Evolutionary conservation across 2,888 invertebrate genomes (phyloP).

Genomic region (Brenthis hecate): DNA sequence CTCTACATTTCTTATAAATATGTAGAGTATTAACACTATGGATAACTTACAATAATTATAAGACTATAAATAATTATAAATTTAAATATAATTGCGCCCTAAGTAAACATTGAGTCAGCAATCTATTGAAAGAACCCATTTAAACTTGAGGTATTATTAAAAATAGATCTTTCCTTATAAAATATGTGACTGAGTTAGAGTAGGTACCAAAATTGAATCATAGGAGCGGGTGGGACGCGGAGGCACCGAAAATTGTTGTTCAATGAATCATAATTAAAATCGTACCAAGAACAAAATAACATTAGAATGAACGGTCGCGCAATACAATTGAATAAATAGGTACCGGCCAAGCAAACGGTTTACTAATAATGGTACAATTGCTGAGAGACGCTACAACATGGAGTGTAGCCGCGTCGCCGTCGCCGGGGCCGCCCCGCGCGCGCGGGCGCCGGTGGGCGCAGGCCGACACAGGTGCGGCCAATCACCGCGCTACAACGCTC

Average conservation of each 20-base stretch:
- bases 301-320: conserved; percentile 9
- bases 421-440: conserved; percentile 35
- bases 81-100: conserved; percentile 1
- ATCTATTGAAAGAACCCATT: conserved; percentile 14
- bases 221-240: conserved; percentile 7
- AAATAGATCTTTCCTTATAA: conserved; percentile 20
- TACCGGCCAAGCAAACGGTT: conserved; percentile 14
- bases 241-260: conserved; percentile 15
- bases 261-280: conserved; percentile 32
- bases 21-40: too few species aligned
- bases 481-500: conserved; percentile 55
- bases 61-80: background rate
- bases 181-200: conserved; percentile 8
- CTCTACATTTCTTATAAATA: too few species aligned
- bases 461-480: conserved; percentile 66
- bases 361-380: conserved; percentile 43
- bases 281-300: conserved; percentile 9
- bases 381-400: conserved; percentile 50
- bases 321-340: conserved; percentile 22
- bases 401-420: conserved; percentile 44
- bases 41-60: too few species aligned
- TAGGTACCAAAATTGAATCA: conserved; percentile 14
- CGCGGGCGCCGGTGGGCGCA: conserved; percentile 40
- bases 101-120: conserved; percentile 20
- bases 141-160: conserved; percentile 13